Base-by-base conservation (phyloP, 35 echinoderm and acorn worm species). In the Lytechinus pictus region DNA sequence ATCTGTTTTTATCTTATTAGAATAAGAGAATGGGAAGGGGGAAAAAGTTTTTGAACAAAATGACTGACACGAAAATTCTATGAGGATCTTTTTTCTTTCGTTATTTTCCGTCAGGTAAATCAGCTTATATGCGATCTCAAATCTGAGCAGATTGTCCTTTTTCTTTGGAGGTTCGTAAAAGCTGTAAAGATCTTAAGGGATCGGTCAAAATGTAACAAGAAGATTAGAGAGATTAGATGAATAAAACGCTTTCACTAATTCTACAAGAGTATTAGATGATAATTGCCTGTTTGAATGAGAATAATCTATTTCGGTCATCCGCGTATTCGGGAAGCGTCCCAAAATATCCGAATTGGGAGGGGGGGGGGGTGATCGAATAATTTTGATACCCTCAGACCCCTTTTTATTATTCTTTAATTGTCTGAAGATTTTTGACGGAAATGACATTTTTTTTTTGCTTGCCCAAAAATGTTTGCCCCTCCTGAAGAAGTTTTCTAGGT, bases 1-100 rank as follows among this genome's bases (percentile, higher is more conserved):
- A 79, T 79, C 66, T 79, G 66, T 16, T 79, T 44, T 79, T 79
- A 79, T 79, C 66, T 79, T 79, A n/a, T 79, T 79, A 79, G 66
- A 79, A n/a, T 79, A 79, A 79, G 66, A 24, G 66, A 79, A 24
- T n/a, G 66, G 66, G n/a, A 79, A 24, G 56, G 13, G 13, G 1
- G 56, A 10, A 58, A 13, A 44, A 44, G 33, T 44, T 44, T 44
- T 44, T 44, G 33, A 44, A 44, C 33, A 44, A 44, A 44, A 44
- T 24, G 66, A 79, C 66, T 16, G 8, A 79, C 66, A 79, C 24
- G 19, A 79, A 79, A 79, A 79, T 16, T 44, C 33, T 44, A 44
- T 44, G 33, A 44, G 33, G 33, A 44, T 44, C 33, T 44, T 44
- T 44, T n/a, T 44, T 44, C 0, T 44, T 44, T 44, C 33, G 33